phyloP scores from a whole-genome alignment of 2,113 vertebrate genomes.

The Perca flavescens region DNA sequence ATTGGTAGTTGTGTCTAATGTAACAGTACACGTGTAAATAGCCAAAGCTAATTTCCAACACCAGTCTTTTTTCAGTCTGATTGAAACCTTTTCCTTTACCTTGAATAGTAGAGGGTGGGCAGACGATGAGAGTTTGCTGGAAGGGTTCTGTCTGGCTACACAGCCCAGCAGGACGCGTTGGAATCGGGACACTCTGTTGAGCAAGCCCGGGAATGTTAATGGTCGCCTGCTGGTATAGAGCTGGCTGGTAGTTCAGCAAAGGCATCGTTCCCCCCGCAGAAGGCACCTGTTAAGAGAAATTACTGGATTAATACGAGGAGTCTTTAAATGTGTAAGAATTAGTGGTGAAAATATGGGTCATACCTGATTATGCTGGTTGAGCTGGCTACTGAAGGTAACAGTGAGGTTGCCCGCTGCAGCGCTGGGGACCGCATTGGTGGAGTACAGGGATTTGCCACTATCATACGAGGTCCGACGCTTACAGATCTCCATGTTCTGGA shows the following conservation, averaged over 20 bases:
- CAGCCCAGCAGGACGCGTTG: slow-evolving; percentile 91
- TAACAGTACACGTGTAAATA: too few species aligned
- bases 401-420: slow-evolving; percentile 96
- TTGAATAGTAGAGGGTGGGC: slow-evolving; percentile 96
- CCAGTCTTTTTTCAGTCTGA: too few species aligned
- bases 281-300: slow-evolving; percentile 77
- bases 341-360: background rate
- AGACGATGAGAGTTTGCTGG: slow-evolving; percentile 99
- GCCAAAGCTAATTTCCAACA: too few species aligned
- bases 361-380: slow-evolving; percentile 86
- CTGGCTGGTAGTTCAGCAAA: slow-evolving; percentile 96
- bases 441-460: slow-evolving; percentile 94
- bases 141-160: slow-evolving; percentile 96
- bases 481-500: slow-evolving; percentile 99
- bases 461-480: slow-evolving; percentile 95
- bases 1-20: too few species aligned
- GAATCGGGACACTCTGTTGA: slow-evolving; percentile 94
- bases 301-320: slow-evolving; percentile 4
- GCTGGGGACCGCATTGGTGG: slow-evolving; percentile 92
- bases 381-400: slow-evolving; percentile 86
- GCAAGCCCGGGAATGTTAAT: slow-evolving; percentile 97
- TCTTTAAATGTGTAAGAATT: background rate
- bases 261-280: slow-evolving; percentile 94
- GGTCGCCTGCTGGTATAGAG: slow-evolving; percentile 97
- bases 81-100: slow-evolving; percentile 80